These are phyloP conservation scores for Ametastegia equiseti DNA, from an alignment of 2,888 invertebrate species.

Conservation along the genomic window DNA sequence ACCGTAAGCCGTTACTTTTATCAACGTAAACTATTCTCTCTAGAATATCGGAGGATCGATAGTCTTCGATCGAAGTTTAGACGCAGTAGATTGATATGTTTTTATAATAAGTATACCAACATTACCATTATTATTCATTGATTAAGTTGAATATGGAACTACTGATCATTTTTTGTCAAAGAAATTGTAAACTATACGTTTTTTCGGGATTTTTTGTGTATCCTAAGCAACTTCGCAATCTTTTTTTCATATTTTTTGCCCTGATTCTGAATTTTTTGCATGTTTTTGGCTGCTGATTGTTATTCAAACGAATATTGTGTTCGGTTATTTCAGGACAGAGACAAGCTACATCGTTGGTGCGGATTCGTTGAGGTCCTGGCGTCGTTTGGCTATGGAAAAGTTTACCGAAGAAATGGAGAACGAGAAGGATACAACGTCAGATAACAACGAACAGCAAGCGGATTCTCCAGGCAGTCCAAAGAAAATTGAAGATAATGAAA, in stretches of 20 bases:
- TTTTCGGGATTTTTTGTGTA: too few relatives aligned
- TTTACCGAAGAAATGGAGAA: slow-evolving; percentile 66
- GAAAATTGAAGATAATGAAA: slow-evolving; percentile 69
- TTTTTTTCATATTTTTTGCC: slow-evolving; percentile 21
- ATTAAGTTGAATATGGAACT: too few relatives aligned
- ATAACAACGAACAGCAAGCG: slow-evolving; percentile 56
- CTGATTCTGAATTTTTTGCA: neutral
- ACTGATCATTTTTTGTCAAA: neutral
- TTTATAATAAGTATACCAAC: too few relatives aligned
- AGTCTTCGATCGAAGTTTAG: too few relatives aligned
- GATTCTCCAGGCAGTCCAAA: slow-evolving; percentile 55
- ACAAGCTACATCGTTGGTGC: slow-evolving; percentile 78
- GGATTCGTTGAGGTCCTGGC: slow-evolving; percentile 78
- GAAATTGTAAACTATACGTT: too few relatives aligned
- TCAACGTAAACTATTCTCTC: too few relatives aligned
- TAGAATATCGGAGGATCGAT: too few relatives aligned
- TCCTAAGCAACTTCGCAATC: slow-evolving; percentile 43
- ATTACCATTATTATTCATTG: too few relatives aligned
- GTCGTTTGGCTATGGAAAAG: slow-evolving; percentile 74
- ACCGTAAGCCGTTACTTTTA: slow-evolving; percentile 63
- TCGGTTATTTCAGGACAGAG: slow-evolving; percentile 63
- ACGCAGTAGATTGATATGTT: too few relatives aligned
- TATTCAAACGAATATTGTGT: neutral
- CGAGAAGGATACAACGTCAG: slow-evolving; percentile 52
- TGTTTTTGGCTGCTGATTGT: neutral